Evolutionary conservation across 2,113 vertebrate genomes (phyloP).

Genomic region (Ptilonorhynchus violaceus): DNA sequence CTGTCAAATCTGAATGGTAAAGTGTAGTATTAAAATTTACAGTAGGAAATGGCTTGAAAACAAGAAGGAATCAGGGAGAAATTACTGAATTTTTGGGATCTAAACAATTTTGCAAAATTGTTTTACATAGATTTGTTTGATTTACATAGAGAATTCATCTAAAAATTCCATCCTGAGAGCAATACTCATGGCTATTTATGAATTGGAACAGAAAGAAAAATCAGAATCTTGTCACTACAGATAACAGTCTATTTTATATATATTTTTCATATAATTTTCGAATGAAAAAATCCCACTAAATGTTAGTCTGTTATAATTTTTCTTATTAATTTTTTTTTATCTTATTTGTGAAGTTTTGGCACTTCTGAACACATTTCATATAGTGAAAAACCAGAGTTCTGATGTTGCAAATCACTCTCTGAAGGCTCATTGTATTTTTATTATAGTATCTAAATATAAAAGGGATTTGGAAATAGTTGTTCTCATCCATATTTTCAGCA

Average conservation of each 20-base stretch:
- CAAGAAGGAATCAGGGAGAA: neutral
- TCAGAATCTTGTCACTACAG: neutral
- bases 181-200: neutral
- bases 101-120: neutral
- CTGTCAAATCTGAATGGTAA: neutral
- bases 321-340: neutral
- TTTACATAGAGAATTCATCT: neutral
- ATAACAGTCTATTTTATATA: neutral
- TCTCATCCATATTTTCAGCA: neutral
- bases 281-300: neutral
- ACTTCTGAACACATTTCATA: neutral
- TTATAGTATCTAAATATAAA: neutral
- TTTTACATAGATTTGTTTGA: neutral
- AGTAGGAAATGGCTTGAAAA: neutral
- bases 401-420: neutral
- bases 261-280: neutral
- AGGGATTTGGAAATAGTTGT: neutral
- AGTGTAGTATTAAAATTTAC: neutral
- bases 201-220: neutral
- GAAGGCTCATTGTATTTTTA: neutral
- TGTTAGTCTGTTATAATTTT: neutral
- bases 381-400: neutral
- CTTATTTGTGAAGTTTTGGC: neutral
- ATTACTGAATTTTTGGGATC: neutral
- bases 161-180: neutral